Percentiles rank a stretch among this genome's conserved stretches.
These are phyloP conservation scores for Drosophila atroscutellata DNA, from an alignment of 2,888 invertebrate species.

Conservation along the genomic window DNA sequence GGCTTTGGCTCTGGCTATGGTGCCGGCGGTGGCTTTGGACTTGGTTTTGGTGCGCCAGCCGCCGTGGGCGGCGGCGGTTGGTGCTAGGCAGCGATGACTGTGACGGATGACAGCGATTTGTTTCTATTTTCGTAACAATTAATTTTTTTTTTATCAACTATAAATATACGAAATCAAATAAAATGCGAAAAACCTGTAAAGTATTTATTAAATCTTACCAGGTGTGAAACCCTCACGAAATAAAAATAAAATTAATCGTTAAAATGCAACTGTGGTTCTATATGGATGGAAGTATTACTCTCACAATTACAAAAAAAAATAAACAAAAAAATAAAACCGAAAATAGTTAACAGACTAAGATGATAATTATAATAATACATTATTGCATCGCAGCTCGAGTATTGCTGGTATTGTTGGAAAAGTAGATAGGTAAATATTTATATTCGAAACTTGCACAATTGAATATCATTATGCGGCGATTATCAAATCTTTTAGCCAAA, in stretches of 20 bases:
- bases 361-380: not conserved
- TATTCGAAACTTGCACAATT: conserved; percentile 4
- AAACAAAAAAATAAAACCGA: not conserved
- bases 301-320: not conserved
- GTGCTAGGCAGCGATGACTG: conserved; percentile 44
- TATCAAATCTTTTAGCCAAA: conserved; percentile 18
- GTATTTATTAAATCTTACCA: not conserved
- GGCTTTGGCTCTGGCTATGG: conserved; percentile 68
- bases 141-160: conserved; percentile 39
- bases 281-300: not conserved
- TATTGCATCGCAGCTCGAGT: not conserved
- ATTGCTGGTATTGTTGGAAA: not conserved
- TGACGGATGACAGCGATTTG: conserved; percentile 15
- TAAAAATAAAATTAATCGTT: not conserved
- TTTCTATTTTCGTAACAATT: conserved; percentile 2
- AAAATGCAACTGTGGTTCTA: not conserved
- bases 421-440: not conserved
- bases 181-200: not conserved
- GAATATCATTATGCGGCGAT: conserved; percentile 19
- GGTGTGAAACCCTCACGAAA: not conserved
- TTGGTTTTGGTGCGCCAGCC: conserved; percentile 63
- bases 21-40: conserved; percentile 60
- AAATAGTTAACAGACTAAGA: not conserved
- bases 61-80: conserved; percentile 71
- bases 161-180: conserved; percentile 40